Base-by-base conservation (phyloP, 2,113 vertebrate genomes). In the Nibea albiflora region DNA sequence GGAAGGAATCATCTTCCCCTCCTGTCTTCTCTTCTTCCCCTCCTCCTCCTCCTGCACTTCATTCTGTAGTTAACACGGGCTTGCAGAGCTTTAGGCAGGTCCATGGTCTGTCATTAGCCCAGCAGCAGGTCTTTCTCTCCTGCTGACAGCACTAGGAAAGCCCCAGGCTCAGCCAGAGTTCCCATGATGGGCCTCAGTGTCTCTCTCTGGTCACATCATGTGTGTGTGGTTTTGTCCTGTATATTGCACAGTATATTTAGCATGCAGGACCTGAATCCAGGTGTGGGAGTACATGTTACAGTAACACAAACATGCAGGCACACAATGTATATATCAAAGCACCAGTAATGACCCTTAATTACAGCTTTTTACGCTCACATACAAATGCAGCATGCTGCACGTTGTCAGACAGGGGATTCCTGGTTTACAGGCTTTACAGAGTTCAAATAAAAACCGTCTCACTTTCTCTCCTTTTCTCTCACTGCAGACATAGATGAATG, bases 401-500 rank as follows among this genome's bases (percentile, higher is more conserved):
- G 67, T 69, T 67, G 67, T 73, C 11, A 35, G n/a, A 78, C 28
- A 4, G 53, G 16, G 61, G 60, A 74, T 73, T 73, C 66, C 53
- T 72, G 67, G 11, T 81, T 85, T 73, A 61, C 63, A 60, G 28
- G 53, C 31, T 44, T 12, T n/a, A n/a, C 5, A 58, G 17, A 44
- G n/a, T 65, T 53, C 17, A 58, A 16, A 39, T 53, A 44, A 53
- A 64, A 49, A 31, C 22, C 20, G 24, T 73, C 72, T 83, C 31
- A 5, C 65, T 77, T 17, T 69, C 54, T 54, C 46, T 73, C 62
- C 63, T 53, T 10, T 47, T 76, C 49, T 70, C 71, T 70, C 54
- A 0, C 73, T 77, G 65, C 83, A 99, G 98, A 99, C 11, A 63
- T 97, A 47, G 95, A 99, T 0, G 98, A 99, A 90, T 99, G 98